Base-by-base conservation (phyloP, 1,140 invertebrate species). In the Pollicipes pollicipes region DNA sequence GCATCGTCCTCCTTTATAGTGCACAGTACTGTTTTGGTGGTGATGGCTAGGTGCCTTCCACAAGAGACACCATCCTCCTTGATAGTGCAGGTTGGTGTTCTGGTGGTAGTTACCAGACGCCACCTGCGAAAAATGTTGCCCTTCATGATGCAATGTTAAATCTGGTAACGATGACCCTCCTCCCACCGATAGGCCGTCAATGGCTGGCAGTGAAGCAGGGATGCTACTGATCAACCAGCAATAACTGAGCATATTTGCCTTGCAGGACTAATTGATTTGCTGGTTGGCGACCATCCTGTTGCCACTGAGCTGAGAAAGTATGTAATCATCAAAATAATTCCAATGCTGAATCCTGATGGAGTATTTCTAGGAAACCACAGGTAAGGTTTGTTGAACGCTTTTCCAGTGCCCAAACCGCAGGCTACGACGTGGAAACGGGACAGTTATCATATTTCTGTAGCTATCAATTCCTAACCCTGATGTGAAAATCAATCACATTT, bases 311-410 rank as follows among this genome's bases (percentile, higher is more conserved):
- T 91, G 28, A 79, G 88, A 30, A 84, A 89, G 71, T 84, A 89
- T 76, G 86, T 93, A 8, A 85, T 93, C 66, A 92, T 96, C 76
- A 94, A 94, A 81, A 86, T 96, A 68, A 83, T 98, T 67, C 95
- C 95, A 0, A 98, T 98, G 95, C 79, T 97, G 67, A 98, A 98
- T 81, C 95, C 95, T 3, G 95, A 98, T 79, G 91, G 91, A 0
- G 93, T 96, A 2, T 95, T 90, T 77, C 81, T 96, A 27, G 95
- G 95, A 66, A 97, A 96, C 82, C 92, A 95, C 78, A 87, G 93
- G 87, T 88, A 78, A 74, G 71, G 32, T 58, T 73, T 29, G 1
- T 45, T 27, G 0, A 58, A 72, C 0, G 27, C 29, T 29, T 64
- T 64, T 10, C 24, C 24, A 64, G 4, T 26, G 24, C n/a, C n/a